Evolutionary conservation across 2,888 invertebrate species (phyloP).

Genomic region (Hirtodrosophila cameraria): DNA sequence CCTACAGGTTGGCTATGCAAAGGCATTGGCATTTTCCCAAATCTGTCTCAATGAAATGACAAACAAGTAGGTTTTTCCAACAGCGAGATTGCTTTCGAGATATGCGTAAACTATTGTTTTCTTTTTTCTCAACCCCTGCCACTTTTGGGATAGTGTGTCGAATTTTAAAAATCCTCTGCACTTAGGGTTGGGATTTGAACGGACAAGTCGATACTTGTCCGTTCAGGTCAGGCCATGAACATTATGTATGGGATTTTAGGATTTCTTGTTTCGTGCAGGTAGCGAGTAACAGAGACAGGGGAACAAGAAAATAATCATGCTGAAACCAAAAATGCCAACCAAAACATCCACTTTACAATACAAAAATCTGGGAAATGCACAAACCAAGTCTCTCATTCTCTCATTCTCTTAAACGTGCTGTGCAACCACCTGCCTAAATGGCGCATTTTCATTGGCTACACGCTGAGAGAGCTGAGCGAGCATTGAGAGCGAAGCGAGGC

Average conservation of each 20-base stretch:
- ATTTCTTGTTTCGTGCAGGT: slow-evolving; percentile 60
- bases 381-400: slow-evolving; percentile 7
- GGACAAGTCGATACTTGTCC: slow-evolving; percentile 69
- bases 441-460: slow-evolving; percentile 58
- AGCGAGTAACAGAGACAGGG: slow-evolving; percentile 39
- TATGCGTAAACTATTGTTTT: slow-evolving; percentile 53
- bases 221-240: slow-evolving; percentile 34
- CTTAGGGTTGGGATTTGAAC: slow-evolving; percentile 49
- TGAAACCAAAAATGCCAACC: slow-evolving; percentile 33
- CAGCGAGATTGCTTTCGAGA: slow-evolving; percentile 58
- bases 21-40: slow-evolving; percentile 37
- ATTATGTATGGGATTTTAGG: slow-evolving; percentile 42
- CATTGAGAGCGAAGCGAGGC: slow-evolving; percentile 9
- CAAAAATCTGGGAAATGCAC: slow-evolving; percentile 33
- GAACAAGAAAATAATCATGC: slow-evolving; percentile 34
- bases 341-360: slow-evolving; percentile 44
- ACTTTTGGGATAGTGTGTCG: slow-evolving; percentile 66
- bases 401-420: slow-evolving; percentile 7
- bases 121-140: slow-evolving; percentile 43
- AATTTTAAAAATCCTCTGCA: slow-evolving; percentile 65
- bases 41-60: slow-evolving; percentile 63
- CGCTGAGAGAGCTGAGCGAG: slow-evolving; percentile 27
- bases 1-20: slow-evolving; percentile 47
- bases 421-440: slow-evolving; percentile 70
- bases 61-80: slow-evolving; percentile 62